phyloP scores from a whole-genome alignment of 2,113 vertebrate genomes.

The Eolophus roseicapilla region DNA sequence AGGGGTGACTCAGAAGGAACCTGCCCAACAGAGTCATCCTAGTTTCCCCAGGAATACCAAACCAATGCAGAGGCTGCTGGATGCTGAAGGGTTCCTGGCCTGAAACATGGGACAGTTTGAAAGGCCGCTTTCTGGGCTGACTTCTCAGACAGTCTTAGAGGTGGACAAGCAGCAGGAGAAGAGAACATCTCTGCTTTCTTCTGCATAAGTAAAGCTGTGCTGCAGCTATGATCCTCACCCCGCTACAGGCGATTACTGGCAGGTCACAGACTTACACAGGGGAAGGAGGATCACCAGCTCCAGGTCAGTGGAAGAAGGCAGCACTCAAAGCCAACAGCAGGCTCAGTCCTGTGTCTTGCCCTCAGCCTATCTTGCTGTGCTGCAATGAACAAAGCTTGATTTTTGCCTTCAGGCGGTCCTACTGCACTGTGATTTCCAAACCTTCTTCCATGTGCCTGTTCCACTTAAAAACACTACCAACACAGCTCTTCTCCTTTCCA shows the following conservation, averaged over 20 bases:
- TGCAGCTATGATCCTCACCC: neutral
- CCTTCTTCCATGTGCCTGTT: neutral
- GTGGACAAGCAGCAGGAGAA: neutral
- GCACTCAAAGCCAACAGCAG: neutral
- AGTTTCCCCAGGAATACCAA: neutral
- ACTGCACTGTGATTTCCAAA: neutral
- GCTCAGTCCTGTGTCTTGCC: neutral
- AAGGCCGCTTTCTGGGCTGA: neutral
- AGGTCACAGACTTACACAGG: neutral
- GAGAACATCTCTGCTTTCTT: neutral
- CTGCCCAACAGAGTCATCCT: neutral
- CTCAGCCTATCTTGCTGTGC: neutral
- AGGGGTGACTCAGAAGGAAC: neutral
- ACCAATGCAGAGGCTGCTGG: neutral
- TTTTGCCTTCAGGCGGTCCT: neutral
- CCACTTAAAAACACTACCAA: too few species aligned
- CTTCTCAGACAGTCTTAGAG: neutral
- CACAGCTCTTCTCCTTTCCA: neutral
- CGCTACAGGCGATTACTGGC: neutral
- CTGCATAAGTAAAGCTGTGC: neutral
- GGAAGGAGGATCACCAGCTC: neutral
- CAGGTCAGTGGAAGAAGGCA: neutral
- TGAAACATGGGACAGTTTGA: neutral
- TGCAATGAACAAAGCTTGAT: neutral
- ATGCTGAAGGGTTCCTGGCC: neutral